Evolutionary conservation across 1,140 invertebrate genomes (phyloP).

Genomic region (Drosophila mayri): DNA sequence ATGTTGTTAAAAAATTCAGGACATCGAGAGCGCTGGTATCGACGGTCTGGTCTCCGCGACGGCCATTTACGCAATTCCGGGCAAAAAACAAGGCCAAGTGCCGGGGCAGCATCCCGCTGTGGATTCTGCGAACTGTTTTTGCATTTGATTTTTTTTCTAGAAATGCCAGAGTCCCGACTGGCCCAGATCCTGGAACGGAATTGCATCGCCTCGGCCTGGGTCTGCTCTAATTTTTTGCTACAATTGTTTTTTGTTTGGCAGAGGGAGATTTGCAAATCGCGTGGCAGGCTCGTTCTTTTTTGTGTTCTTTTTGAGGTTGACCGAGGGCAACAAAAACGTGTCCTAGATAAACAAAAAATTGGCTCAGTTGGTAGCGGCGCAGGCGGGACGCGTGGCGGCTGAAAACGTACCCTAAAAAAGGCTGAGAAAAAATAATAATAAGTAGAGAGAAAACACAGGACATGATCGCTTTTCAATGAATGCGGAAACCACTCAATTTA

Average conservation of each 20-base stretch:
- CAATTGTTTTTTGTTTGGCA: slow-evolving; percentile 56
- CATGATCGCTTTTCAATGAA: neutral
- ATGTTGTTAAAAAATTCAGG: slow-evolving; percentile 75
- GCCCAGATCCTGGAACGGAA: slow-evolving; percentile 22
- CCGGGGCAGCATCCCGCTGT: slow-evolving; percentile 34
- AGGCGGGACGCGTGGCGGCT: slow-evolving; percentile 33
- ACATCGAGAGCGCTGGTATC: slow-evolving; percentile 59
- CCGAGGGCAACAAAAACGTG: slow-evolving; percentile 43
- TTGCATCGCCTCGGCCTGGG: slow-evolving; percentile 10
- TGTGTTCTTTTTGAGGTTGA: slow-evolving; percentile 48
- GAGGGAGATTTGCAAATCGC: slow-evolving; percentile 43
- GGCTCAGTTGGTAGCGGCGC: slow-evolving; percentile 28
- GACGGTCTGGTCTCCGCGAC: neutral
- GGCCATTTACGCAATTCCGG: slow-evolving; percentile 58
- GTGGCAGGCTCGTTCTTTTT: slow-evolving; percentile 22
- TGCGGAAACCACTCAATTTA: slow-evolving; percentile 1
- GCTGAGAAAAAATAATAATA: slow-evolving; percentile 13
- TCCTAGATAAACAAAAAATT: slow-evolving; percentile 62
- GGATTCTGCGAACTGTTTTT: slow-evolving; percentile 52
- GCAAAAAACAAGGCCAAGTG: slow-evolving; percentile 65
- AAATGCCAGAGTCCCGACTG: slow-evolving; percentile 12
- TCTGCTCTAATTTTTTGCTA: slow-evolving; percentile 66
- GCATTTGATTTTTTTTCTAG: slow-evolving; percentile 48
- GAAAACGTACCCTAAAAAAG: slow-evolving; percentile 11
- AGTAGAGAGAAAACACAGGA: neutral